Evolutionary conservation across 2,113 vertebrate species (phyloP).

Genomic region (Tachysurus fulvidraco): DNA sequence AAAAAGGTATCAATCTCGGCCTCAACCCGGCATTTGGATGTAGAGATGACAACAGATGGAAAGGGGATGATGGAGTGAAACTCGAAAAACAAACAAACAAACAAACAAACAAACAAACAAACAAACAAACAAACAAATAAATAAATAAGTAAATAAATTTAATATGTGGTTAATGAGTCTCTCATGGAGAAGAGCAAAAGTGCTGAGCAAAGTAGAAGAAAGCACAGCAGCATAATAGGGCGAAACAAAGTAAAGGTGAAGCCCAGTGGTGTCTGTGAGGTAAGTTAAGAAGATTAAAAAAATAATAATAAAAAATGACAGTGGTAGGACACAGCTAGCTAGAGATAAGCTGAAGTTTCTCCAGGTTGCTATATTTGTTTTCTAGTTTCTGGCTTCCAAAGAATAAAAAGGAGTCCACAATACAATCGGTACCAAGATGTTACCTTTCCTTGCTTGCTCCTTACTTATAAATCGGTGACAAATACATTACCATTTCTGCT

Average conservation of each 20-base stretch:
- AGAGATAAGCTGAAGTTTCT: conserved; percentile 12
- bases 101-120: too few relatives aligned
- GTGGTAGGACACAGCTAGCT: not conserved
- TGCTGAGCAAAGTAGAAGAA: conserved; percentile 66
- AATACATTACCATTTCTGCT: conserved; percentile 10
- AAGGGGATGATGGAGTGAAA: conserved; percentile 25
- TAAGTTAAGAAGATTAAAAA: conserved; percentile 54
- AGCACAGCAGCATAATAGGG: not conserved
- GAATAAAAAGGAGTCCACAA: not conserved
- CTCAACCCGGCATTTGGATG: conserved; percentile 7
- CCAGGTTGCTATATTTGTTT: not conserved
- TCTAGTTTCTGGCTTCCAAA: not conserved
- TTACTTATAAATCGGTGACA: not conserved
- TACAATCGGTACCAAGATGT: not conserved
- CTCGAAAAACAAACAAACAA: not conserved
- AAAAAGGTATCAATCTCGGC: conserved; percentile 5
- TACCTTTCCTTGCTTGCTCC: not conserved
- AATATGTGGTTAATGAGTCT: conserved; percentile 67
- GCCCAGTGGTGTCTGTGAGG: conserved; percentile 66
- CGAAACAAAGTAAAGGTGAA: conserved; percentile 64
- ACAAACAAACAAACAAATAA: too few relatives aligned
- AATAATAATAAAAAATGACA: conserved; percentile 49
- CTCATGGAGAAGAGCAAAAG: conserved; percentile 65
- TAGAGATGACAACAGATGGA: conserved; percentile 35
- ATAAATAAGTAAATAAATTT: not conserved